Evolutionary conservation across 2,797 vertebrate species (phyloP).

Genomic region (Falco rusticolus): DNA sequence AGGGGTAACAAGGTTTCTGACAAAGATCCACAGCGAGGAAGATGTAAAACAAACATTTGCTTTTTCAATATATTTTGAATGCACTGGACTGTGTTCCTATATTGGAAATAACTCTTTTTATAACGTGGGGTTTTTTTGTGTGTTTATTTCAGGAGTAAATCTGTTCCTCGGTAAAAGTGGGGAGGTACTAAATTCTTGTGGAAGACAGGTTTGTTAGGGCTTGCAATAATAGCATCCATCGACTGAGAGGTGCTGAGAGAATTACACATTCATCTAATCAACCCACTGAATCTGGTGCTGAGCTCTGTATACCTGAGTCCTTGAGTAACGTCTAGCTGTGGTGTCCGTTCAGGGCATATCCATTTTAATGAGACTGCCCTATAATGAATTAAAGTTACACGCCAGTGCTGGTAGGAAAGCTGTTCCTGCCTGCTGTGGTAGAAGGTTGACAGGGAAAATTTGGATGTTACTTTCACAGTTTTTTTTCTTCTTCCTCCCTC

Average conservation of each 20-base stretch:
- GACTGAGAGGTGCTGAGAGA: neutral
- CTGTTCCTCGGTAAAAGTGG: neutral
- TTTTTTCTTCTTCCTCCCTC: neutral
- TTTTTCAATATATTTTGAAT: neutral
- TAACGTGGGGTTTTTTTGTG: neutral
- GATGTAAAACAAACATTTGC: conserved; percentile 2
- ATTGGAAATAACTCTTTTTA: neutral
- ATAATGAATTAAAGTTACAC: neutral
- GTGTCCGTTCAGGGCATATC: neutral
- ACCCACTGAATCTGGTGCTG: neutral
- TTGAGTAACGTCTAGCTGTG: neutral
- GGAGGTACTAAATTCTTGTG: neutral
- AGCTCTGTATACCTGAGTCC: neutral
- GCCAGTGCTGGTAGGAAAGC: neutral
- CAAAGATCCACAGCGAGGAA: neutral
- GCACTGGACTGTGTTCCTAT: neutral
- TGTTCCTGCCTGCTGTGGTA: neutral
- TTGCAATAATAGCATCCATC: neutral
- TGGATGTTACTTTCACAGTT: neutral
- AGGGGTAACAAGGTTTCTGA: neutral
- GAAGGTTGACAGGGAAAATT: neutral
- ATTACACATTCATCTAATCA: neutral
- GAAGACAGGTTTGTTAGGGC: neutral
- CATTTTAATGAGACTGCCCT: neutral
- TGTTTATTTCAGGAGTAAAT: neutral